Conservation (phyloP, 2,113 vertebrate genomes). For the Gadus macrocephalus region DNA sequence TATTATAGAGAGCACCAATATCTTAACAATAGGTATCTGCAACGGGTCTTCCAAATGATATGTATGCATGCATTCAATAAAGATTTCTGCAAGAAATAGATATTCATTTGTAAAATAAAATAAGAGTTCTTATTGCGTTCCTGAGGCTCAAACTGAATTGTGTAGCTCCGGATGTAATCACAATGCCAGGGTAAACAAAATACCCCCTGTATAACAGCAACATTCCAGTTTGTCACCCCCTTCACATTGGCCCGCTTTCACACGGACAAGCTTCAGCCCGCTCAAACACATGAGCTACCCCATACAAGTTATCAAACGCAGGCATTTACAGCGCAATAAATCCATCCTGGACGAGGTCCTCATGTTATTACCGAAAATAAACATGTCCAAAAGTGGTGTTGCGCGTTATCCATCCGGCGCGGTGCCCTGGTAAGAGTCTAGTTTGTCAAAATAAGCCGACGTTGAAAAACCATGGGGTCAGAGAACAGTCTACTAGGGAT, state of each 20-base stretch:
- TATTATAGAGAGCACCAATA: no score
- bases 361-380: conserved; percentile 49
- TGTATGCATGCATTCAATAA: neutral
- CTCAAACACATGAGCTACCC: no score
- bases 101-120: no score
- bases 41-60: neutral
- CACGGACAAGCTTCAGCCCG: no score
- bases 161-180: neutral
- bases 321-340: neutral
- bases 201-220: neutral
- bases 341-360: neutral
- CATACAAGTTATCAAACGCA: no score
- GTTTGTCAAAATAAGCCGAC: conserved; percentile 18
- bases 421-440: conserved; percentile 20
- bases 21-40: no score
- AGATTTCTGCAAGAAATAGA: neutral
- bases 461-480: conserved; percentile 12
- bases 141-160: neutral
- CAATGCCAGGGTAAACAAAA: conserved; percentile 6
- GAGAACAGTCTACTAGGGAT: conserved; percentile 8
- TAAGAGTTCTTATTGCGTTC: neutral
- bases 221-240: no score
- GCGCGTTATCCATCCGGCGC: neutral
- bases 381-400: conserved; percentile 39
- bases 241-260: no score